Base-by-base conservation (phyloP, 2,113 vertebrate species). In the Myrmecobius fasciatus region DNA sequence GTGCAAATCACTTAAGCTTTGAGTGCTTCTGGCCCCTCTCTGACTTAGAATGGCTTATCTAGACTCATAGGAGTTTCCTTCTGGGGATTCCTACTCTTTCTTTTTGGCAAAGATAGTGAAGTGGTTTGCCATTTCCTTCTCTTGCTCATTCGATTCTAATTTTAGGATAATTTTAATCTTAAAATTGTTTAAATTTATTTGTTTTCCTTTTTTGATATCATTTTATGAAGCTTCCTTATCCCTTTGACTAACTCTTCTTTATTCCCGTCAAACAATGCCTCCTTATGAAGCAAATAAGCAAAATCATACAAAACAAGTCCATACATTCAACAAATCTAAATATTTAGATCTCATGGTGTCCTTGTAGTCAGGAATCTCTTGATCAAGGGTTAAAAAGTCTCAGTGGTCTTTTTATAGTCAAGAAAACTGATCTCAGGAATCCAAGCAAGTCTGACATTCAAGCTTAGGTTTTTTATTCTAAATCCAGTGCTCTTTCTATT, bases 101-200 rank as follows among this genome's bases (percentile, higher is more conserved):
- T 75, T 75, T 20, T 83, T 83, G n/a, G 36, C 14, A n/a, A 43
- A 43, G 67, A 83, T 83, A 22, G 2, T 20, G 20, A n/a, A 83
- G n/a, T n/a, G 36, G 36, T 43, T 67, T 67, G 28, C 31, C 56
- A 67, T 67, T 83, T 83, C n/a, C 26, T 56, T 56, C 20, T 83
- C n/a, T 6, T 43, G n/a, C 17, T 22, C 67, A 43, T 75, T 95
- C 49, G 53, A 90, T 67, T 91, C 90, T 95, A 92, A 89, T 92
- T 90, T 91, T 90, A 90, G 89, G 28, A 60, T 12, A 60, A 60
- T 60, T 36, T 75, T 75, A 17, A 75, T 75, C n/a, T 75, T 75
- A 75, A 75, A 60, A 60, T 60, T 36, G 11, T 67, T 67, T 75
- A n/a, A n/a, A 20, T n/a, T 36, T 60, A 36, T 60, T 54, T 54